Conservation (phyloP, 2,113 vertebrate species). For the Cichladusa arquata region DNA sequence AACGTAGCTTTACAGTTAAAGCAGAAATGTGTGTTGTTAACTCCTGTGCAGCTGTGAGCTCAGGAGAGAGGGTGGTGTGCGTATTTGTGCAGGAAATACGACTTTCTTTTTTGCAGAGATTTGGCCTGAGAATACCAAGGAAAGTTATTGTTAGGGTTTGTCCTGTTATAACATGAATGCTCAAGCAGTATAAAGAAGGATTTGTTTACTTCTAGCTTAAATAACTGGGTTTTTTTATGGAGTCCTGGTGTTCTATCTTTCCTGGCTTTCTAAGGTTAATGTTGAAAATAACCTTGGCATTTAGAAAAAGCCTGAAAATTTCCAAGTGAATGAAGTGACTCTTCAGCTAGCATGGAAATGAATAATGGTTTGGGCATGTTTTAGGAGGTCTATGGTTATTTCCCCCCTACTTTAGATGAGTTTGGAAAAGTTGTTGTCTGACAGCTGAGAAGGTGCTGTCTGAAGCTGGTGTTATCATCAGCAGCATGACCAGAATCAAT, state of each 20-base stretch:
- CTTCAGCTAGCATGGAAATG: neutral
- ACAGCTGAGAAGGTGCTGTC: neutral
- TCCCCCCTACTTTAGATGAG: neutral
- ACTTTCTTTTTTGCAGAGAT: neutral
- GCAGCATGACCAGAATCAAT: neutral
- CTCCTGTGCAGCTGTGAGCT: neutral
- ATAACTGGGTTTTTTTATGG: neutral
- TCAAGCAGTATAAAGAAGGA: neutral
- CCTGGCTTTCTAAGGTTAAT: neutral
- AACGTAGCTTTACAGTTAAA: neutral
- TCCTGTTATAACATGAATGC: neutral
- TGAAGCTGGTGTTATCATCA: neutral
- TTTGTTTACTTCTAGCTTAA: neutral
- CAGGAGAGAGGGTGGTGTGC: neutral
- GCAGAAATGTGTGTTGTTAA: neutral
- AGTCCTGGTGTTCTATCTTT: neutral
- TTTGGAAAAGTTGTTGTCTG: neutral
- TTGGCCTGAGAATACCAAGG: neutral
- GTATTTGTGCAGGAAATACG: neutral
- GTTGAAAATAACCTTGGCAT: neutral
- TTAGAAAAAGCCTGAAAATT: neutral
- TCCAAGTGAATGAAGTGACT: neutral
- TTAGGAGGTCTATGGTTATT: neutral
- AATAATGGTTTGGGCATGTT: neutral
- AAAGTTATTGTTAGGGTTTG: neutral